These are phyloP conservation scores for Esox lucius DNA, from an alignment of 2,797 vertebrate species.

Conservation along the genomic window DNA sequence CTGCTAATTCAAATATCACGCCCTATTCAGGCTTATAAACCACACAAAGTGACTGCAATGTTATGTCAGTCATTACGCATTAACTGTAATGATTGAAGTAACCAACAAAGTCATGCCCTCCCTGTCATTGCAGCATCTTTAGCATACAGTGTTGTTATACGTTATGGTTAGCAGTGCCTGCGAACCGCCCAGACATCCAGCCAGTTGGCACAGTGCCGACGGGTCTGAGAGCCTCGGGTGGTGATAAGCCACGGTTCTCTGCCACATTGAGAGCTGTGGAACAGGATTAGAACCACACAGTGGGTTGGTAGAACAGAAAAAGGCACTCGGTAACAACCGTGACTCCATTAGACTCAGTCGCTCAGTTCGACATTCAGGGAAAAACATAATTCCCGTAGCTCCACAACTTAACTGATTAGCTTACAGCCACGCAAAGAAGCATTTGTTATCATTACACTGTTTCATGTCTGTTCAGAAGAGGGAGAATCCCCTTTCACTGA, in stretches of 20 bases:
- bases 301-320: conserved; percentile 48
- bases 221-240: conserved; percentile 39
- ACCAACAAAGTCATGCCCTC: not conserved
- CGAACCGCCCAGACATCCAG: not conserved
- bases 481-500: not conserved
- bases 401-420: conserved; percentile 31
- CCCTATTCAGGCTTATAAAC: too few species aligned
- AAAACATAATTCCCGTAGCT: conserved; percentile 24
- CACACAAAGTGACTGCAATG: too few species aligned
- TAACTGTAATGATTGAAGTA: too few species aligned
- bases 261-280: conserved; percentile 47
- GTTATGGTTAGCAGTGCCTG: not conserved
- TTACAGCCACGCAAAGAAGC: conserved; percentile 19
- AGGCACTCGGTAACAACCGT: conserved; percentile 56
- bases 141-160: not conserved
- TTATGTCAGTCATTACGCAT: too few species aligned
- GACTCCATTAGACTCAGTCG: conserved; percentile 69
- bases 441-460: not conserved
- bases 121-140: not conserved
- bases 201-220: not conserved
- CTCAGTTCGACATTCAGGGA: conserved; percentile 28
- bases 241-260: conserved; percentile 46
- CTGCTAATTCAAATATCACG: too few species aligned
- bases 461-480: not conserved
- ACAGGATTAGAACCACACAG: conserved; percentile 65